phyloP scores from a whole-genome alignment of 1,140 invertebrate species.

The Sinonovacula constricta region DNA sequence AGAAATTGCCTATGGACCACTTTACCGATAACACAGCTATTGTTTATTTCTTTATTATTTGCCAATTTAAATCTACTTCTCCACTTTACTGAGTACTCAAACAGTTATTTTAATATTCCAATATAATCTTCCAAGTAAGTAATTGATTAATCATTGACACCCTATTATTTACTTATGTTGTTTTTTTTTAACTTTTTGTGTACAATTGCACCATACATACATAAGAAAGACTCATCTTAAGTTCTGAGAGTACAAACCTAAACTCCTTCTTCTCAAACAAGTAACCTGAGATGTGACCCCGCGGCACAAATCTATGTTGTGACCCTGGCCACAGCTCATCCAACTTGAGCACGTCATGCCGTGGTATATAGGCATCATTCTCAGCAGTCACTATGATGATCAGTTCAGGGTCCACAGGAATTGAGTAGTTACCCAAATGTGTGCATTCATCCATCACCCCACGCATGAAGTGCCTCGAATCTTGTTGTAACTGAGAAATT shows the following conservation, averaged over 20 bases:
- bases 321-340: conserved; percentile 95
- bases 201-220: too few relatives aligned
- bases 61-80: too few relatives aligned
- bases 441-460: conserved; percentile 99
- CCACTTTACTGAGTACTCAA: too few relatives aligned
- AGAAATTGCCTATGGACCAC: too few relatives aligned
- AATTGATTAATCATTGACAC: too few relatives aligned
- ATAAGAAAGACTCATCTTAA: too few relatives aligned
- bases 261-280: conserved; percentile 91
- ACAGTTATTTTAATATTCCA: too few relatives aligned
- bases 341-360: conserved; percentile 88
- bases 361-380: conserved; percentile 95
- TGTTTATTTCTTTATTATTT: too few relatives aligned
- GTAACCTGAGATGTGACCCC: conserved; percentile 95
- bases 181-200: too few relatives aligned
- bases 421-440: conserved; percentile 94
- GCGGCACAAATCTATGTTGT: conserved; percentile 89
- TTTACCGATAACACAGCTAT: too few relatives aligned
- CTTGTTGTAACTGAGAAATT: conserved; percentile 25
- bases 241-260: conserved; percentile 87
- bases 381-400: conserved; percentile 77
- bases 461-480: conserved; percentile 92
- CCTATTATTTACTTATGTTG: too few relatives aligned
- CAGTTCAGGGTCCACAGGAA: conserved; percentile 85
- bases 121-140: too few relatives aligned